Evolutionary conservation across 1,140 invertebrate species (phyloP).

Genomic region (Oreohelix idahoensis): DNA sequence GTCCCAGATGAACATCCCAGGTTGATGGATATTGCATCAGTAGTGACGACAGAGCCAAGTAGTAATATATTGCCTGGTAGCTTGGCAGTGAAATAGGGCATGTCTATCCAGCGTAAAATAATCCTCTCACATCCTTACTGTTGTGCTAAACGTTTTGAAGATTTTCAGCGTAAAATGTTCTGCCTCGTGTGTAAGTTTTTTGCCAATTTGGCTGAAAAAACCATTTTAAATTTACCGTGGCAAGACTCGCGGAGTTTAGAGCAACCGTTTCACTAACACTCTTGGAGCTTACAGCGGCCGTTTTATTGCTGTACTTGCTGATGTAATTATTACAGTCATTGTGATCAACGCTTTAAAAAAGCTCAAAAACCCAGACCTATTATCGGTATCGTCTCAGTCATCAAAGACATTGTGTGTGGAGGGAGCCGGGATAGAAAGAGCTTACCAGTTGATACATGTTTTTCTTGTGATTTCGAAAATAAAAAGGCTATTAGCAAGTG

Average conservation of each 20-base stretch:
- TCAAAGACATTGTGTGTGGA: too few relatives aligned
- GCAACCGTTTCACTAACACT: background rate
- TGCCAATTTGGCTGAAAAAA: background rate
- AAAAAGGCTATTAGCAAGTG: too few relatives aligned
- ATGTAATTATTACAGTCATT: background rate
- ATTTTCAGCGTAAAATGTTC: background rate
- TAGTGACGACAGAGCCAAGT: conserved; percentile 19
- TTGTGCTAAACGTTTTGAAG: background rate
- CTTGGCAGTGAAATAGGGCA: conserved; percentile 20
- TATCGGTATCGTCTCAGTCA: background rate
- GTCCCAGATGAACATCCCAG: background rate
- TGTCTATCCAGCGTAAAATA: background rate
- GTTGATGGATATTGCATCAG: conserved; percentile 28
- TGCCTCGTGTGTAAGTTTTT: background rate
- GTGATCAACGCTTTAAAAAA: too few relatives aligned
- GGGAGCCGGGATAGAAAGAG: background rate
- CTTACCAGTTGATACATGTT: background rate
- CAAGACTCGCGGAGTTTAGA: background rate
- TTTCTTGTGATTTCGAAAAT: background rate
- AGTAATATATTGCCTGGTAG: conserved; percentile 6
- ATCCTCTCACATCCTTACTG: background rate
- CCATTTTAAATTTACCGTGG: background rate
- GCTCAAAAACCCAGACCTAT: too few relatives aligned
- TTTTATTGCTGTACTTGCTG: background rate
- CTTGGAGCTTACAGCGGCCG: background rate